phyloP scores from a whole-genome alignment of 1,140 invertebrate species.

The Solen grandis region DNA sequence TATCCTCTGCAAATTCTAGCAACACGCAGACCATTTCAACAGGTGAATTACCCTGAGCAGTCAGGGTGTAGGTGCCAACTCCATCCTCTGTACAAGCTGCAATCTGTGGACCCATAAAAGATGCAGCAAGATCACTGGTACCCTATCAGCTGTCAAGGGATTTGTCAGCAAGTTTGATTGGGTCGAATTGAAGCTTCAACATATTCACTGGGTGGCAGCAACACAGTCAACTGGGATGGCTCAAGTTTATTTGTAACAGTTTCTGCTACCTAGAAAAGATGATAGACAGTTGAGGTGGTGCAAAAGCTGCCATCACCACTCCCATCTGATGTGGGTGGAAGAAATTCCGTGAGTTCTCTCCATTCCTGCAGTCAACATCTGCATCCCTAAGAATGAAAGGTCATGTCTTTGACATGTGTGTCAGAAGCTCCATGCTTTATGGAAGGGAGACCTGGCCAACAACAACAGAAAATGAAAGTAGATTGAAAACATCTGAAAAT shows the following conservation, averaged over 20 bases:
- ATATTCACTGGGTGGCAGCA: neutral
- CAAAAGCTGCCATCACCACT: neutral
- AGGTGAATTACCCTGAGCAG: neutral
- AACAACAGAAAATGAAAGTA: too few relatives aligned
- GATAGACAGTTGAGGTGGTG: neutral
- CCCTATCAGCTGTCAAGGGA: neutral
- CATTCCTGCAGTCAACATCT: neutral
- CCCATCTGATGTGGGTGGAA: neutral
- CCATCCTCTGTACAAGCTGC: neutral
- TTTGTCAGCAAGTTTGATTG: neutral
- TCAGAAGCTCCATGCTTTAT: too few relatives aligned
- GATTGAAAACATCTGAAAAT: too few relatives aligned
- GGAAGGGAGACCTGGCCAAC: too few relatives aligned
- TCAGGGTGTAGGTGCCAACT: neutral
- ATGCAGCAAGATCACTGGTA: neutral
- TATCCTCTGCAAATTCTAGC: neutral
- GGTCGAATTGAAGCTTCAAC: neutral
- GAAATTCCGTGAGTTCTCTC: neutral
- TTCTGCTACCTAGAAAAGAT: neutral
- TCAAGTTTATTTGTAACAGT: neutral
- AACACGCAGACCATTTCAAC: neutral
- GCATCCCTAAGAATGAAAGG: neutral
- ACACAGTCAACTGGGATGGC: neutral
- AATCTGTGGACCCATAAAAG: neutral
- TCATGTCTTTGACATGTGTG: neutral